Percentiles rank a stretch among this genome's conserved stretches.
phyloP scores from a whole-genome alignment of 2,888 invertebrate species.

The Brachynemurus nebulosus region DNA sequence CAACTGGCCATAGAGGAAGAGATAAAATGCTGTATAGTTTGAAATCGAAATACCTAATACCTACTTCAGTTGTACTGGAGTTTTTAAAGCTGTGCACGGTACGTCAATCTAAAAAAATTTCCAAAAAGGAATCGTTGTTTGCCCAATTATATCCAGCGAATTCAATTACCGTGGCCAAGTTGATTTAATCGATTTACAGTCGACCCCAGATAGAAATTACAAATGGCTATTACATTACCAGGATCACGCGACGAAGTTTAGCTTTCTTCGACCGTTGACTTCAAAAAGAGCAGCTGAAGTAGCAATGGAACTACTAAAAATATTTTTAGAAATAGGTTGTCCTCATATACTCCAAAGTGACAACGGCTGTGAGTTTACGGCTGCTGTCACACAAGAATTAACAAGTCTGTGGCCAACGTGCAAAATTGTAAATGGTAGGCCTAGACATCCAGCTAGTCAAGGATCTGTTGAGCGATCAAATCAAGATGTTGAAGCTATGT shows the following conservation, averaged over 20 bases:
- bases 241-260: slow-evolving; percentile 11
- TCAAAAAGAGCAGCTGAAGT: slow-evolving; percentile 14
- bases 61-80: slow-evolving; percentile 10
- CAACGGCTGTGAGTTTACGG: slow-evolving; percentile 13
- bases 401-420: slow-evolving; percentile 13
- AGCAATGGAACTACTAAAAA: slow-evolving; percentile 14
- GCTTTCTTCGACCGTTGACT: slow-evolving; percentile 11
- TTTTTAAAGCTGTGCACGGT: slow-evolving; percentile 14
- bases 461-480: slow-evolving; percentile 8
- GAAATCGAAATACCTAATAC: slow-evolving; percentile 10
- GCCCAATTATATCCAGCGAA: slow-evolving; percentile 14
- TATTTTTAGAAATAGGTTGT: slow-evolving; percentile 13
- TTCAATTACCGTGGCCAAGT: slow-evolving; percentile 14
- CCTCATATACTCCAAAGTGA: slow-evolving; percentile 4
- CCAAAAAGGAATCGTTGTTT: slow-evolving; percentile 11
- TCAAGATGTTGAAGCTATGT: slow-evolving; percentile 12
- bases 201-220: not conserved
- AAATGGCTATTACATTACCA: slow-evolving; percentile 3
- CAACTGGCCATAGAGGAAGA: slow-evolving; percentile 15
- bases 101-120: slow-evolving; percentile 8
- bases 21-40: slow-evolving; percentile 16
- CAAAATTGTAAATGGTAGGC: slow-evolving; percentile 10
- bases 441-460: too few species aligned
- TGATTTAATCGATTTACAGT: slow-evolving; percentile 13
- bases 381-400: slow-evolving; percentile 13